Percentiles rank a stretch among this genome's conserved stretches.
Conservation (phyloP, 2,888 invertebrate genomes). For the Leptura quadrifasciata region DNA sequence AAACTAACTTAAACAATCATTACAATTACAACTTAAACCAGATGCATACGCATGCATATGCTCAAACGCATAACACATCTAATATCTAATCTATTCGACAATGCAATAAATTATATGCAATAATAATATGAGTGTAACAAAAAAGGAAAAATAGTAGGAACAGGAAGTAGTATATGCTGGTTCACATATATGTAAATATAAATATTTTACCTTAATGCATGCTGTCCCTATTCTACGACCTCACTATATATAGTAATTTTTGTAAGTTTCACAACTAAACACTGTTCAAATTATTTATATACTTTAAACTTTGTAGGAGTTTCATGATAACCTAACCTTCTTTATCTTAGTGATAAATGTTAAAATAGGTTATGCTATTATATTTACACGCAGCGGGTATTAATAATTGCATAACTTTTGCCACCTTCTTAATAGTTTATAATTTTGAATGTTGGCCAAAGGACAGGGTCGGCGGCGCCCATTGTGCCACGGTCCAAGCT, state of each 20-base stretch:
- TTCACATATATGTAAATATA: background rate
- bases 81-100: background rate
- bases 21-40: background rate
- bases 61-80: background rate
- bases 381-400: constrained; percentile 7
- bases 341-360: constrained; percentile 5
- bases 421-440: background rate
- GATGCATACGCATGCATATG: no score
- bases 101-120: background rate
- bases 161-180: background rate
- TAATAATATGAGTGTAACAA: background rate
- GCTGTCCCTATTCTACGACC: background rate
- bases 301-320: constrained; percentile 4
- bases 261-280: background rate
- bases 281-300: background rate
- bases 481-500: no score
- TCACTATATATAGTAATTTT: background rate
- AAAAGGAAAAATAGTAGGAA: background rate
- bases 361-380: constrained; percentile 11
- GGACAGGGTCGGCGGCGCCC: no score
- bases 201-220: constrained; percentile 1
- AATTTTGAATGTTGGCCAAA: no score
- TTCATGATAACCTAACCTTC: constrained; percentile 23
- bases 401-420: constrained; percentile 6
- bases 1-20: background rate